Evolutionary conservation across 1,140 invertebrate species (phyloP).

Genomic region (Cydia fagiglandana): DNA sequence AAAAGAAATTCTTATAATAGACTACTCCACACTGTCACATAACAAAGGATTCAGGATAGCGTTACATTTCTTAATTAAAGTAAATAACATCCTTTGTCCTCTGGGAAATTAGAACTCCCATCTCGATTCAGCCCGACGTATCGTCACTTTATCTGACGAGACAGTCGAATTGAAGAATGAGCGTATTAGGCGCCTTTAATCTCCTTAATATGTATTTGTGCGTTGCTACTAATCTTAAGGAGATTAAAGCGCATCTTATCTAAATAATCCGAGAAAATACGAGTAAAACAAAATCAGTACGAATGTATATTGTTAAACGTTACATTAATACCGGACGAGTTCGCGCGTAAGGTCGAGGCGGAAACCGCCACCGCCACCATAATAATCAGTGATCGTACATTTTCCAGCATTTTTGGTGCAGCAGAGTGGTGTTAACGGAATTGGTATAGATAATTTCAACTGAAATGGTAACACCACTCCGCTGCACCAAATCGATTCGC

Average conservation of each 20-base stretch:
- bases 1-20: neutral
- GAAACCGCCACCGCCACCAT: too few relatives aligned
- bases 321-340: too few relatives aligned
- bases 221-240: neutral
- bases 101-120: conserved; percentile 1
- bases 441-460: too few relatives aligned
- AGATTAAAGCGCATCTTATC: too few relatives aligned
- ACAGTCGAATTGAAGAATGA: neutral
- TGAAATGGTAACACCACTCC: too few relatives aligned
- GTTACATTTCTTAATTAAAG: neutral
- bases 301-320: neutral
- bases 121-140: neutral
- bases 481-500: too few relatives aligned
- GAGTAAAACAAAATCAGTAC: neutral
- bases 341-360: too few relatives aligned
- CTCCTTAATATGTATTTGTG: neutral
- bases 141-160: neutral
- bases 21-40: neutral
- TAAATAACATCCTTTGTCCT: neutral
- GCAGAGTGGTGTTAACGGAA: too few relatives aligned
- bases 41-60: conserved; percentile 1
- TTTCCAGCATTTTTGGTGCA: too few relatives aligned
- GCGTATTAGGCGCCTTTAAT: neutral
- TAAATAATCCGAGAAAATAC: neutral
- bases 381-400: too few relatives aligned